A percentile compares a stretch with the other conserved stretches of the same genome.
phyloP scores from a whole-genome alignment of 2,888 invertebrate species.

The Phasia obesa region DNA sequence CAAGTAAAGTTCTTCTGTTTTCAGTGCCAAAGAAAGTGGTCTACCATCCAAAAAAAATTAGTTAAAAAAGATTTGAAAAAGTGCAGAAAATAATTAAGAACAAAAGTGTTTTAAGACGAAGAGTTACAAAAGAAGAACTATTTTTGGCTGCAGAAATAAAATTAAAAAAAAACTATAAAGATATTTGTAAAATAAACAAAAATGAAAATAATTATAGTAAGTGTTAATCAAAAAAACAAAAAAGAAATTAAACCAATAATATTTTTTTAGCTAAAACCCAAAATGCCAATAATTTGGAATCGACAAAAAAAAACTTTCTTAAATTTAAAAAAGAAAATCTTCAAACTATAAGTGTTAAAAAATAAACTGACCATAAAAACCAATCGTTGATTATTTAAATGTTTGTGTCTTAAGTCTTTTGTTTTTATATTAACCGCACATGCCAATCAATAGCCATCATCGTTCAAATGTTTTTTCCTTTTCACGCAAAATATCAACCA shows the following conservation, averaged over 20 bases:
- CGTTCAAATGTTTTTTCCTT: not conserved
- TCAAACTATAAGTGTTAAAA: constrained; percentile 7
- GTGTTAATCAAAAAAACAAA: constrained; percentile 33
- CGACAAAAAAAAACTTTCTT: not conserved
- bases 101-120: constrained; percentile 12
- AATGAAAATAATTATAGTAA: constrained; percentile 66
- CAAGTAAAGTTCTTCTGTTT: constrained; percentile 77
- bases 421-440: constrained; percentile 2
- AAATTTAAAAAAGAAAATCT: not conserved
- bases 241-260: constrained; percentile 1
- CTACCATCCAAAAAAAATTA: constrained; percentile 18
- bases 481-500: not conserved
- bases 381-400: not conserved
- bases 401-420: constrained; percentile 60
- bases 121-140: constrained; percentile 3
- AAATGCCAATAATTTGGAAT: too few relatives aligned
- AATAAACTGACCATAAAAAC: not conserved
- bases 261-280: not conserved
- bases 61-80: constrained; percentile 31
- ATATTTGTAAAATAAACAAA: constrained; percentile 8
- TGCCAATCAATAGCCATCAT: not conserved
- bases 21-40: constrained; percentile 56
- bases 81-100: constrained; percentile 37
- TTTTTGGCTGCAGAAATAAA: not conserved
- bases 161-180: constrained; percentile 10